phyloP scores from a whole-genome alignment of 2,888 invertebrate species.

The Mesodorylaimus sp. region DNA sequence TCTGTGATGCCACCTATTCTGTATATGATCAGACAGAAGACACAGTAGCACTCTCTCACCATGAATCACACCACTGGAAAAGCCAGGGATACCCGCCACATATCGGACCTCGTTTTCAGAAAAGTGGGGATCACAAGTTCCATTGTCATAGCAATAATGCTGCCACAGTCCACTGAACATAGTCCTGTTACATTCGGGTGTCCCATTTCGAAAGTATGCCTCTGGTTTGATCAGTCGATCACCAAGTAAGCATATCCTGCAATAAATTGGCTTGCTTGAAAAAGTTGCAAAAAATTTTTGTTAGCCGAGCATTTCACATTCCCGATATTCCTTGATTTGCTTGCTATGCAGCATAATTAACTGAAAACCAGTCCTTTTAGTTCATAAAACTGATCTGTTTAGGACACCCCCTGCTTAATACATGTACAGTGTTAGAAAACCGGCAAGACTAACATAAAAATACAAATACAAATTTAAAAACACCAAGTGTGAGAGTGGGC shows the following conservation, averaged over 20 bases:
- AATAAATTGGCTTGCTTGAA: slow-evolving; percentile 25
- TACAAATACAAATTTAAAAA: too few species aligned
- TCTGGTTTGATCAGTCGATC: slow-evolving; percentile 49
- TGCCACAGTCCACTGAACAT: not conserved
- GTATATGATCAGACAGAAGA: slow-evolving; percentile 3
- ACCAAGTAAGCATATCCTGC: slow-evolving; percentile 78
- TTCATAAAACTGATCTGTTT: too few species aligned
- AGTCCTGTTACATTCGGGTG: slow-evolving; percentile 28
- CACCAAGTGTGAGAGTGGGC: too few species aligned
- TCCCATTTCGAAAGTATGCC: slow-evolving; percentile 15
- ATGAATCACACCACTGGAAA: slow-evolving; percentile 72
- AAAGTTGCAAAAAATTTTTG: too few species aligned
- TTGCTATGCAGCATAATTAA: too few species aligned
- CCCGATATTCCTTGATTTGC: too few species aligned
- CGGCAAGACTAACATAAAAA: too few species aligned
- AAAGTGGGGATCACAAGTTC: not conserved
- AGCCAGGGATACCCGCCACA: slow-evolving; percentile 68
- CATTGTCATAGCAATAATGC: not conserved
- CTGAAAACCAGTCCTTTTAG: too few species aligned
- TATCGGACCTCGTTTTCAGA: slow-evolving; percentile 29
- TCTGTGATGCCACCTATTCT: slow-evolving; percentile 9
- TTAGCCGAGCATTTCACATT: too few species aligned
- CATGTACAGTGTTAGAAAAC: too few species aligned
- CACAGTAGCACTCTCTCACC: slow-evolving; percentile 43
- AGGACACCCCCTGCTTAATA: too few species aligned